phyloP scores from a whole-genome alignment of 2,888 invertebrate species.

The Perithous albicinctus region DNA sequence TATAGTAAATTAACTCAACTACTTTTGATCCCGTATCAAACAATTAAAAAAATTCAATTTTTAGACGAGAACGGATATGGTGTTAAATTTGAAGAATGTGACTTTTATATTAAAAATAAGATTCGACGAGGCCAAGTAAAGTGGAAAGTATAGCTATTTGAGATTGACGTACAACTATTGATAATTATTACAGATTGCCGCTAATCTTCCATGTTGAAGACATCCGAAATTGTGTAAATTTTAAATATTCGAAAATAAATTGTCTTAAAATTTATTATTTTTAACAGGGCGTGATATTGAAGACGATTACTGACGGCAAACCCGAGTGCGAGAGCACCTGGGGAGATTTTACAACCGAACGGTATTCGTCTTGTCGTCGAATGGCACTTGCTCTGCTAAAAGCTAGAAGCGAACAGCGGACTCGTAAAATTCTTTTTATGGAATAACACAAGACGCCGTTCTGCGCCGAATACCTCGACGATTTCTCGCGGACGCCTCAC shows the following conservation, averaged over 20 bases:
- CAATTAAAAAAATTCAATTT: too few relatives aligned
- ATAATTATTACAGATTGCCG: too few relatives aligned
- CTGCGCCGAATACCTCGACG: constrained; percentile 49
- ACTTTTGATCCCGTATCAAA: too few relatives aligned
- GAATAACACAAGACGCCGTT: constrained; percentile 54
- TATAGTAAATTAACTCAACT: too few relatives aligned
- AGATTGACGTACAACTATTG: too few relatives aligned
- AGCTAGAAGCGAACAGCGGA: constrained; percentile 41
- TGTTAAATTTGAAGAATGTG: too few relatives aligned
- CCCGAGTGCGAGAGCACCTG: constrained; percentile 17
- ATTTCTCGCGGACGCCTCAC: constrained; percentile 64
- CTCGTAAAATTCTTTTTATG: constrained; percentile 70
- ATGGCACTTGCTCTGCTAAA: constrained; percentile 15
- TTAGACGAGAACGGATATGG: too few relatives aligned
- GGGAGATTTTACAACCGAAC: constrained; percentile 58
- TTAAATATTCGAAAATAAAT: background rate
- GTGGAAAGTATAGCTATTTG: background rate
- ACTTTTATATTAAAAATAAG: too few relatives aligned
- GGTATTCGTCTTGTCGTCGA: constrained; percentile 48
- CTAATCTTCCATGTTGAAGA: too few relatives aligned
- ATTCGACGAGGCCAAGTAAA: too few relatives aligned
- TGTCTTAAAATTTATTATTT: constrained; percentile 5
- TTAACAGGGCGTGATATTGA: background rate
- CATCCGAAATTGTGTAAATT: background rate
- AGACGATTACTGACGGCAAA: background rate